A percentile compares a stretch with the other conserved stretches of the same genome.
These are phyloP conservation scores for Leptodirus hochenwartii DNA, from an alignment of 2,888 invertebrate species.

Conservation along the genomic window DNA sequence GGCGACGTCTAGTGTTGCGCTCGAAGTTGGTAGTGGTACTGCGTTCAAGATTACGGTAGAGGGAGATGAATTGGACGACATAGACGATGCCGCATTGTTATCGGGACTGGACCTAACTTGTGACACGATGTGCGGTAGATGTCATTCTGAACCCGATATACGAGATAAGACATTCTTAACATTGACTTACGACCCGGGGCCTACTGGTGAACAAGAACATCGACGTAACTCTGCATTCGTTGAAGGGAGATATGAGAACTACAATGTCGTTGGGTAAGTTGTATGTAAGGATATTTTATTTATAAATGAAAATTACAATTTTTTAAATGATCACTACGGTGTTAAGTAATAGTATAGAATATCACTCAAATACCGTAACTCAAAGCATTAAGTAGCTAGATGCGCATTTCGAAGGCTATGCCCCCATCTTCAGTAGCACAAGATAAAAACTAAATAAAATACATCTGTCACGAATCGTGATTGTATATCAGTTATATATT, in stretches of 20 bases:
- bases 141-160: slow-evolving; percentile 38
- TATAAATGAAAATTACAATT: not conserved
- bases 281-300: not conserved
- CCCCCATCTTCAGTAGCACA: too few species aligned
- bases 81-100: slow-evolving; percentile 6
- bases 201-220: slow-evolving; percentile 25
- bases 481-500: too few species aligned
- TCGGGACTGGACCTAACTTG: slow-evolving; percentile 2
- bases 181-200: slow-evolving; percentile 29
- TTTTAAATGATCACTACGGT: too few species aligned
- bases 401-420: too few species aligned
- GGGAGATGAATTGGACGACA: slow-evolving; percentile 10
- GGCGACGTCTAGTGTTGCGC: not conserved
- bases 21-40: not conserved
- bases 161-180: slow-evolving; percentile 25
- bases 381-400: too few species aligned
- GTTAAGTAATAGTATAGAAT: too few species aligned
- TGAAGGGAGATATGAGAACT: slow-evolving; percentile 4
- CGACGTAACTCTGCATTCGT: too few species aligned
- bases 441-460: too few species aligned
- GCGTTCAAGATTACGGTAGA: slow-evolving; percentile 5
- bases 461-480: too few species aligned
- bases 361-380: too few species aligned
- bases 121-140: slow-evolving; percentile 26
- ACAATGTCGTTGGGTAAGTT: not conserved